These are phyloP conservation scores for Papilio machaon DNA, from an alignment of 1,140 invertebrate genomes.

Conservation along the genomic window DNA sequence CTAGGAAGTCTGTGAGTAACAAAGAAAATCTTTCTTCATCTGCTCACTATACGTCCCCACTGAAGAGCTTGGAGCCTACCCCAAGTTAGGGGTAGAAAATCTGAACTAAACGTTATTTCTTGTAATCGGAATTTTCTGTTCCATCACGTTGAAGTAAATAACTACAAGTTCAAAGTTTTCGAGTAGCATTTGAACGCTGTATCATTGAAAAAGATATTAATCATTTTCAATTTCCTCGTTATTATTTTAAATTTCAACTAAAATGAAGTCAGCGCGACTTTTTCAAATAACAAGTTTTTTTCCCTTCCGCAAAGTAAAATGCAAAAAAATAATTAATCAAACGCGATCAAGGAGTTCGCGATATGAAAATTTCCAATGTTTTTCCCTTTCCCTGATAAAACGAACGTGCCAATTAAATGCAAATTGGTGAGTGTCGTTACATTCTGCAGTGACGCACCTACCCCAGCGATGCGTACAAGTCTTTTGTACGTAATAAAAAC, in stretches of 20 bases:
- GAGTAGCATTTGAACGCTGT: background rate
- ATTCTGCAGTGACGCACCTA: constrained; percentile 15
- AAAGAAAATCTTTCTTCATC: too few relatives aligned
- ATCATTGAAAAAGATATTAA: background rate
- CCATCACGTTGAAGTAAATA: too few relatives aligned
- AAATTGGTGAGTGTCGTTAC: constrained; percentile 29
- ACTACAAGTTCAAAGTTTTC: too few relatives aligned
- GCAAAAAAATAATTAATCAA: constrained; percentile 23
- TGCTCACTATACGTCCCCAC: background rate
- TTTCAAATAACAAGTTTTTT: constrained; percentile 8
- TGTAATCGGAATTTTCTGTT: background rate
- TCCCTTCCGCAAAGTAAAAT: background rate
- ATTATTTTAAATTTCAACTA: background rate
- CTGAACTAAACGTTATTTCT: background rate
- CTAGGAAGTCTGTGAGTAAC: too few relatives aligned
- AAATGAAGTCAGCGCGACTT: background rate
- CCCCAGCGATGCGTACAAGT: constrained; percentile 11
- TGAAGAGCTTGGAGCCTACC: background rate
- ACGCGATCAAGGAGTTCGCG: background rate
- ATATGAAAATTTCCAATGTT: constrained; percentile 19
- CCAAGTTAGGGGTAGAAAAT: background rate
- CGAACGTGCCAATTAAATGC: constrained; percentile 29
- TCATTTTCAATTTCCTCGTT: background rate
- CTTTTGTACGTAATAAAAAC: constrained; percentile 38
- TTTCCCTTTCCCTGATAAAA: constrained; percentile 1